These are phyloP conservation scores for Pristionchus maxplancki DNA, from an alignment of 2,888 invertebrate species.

Conservation along the genomic window DNA sequence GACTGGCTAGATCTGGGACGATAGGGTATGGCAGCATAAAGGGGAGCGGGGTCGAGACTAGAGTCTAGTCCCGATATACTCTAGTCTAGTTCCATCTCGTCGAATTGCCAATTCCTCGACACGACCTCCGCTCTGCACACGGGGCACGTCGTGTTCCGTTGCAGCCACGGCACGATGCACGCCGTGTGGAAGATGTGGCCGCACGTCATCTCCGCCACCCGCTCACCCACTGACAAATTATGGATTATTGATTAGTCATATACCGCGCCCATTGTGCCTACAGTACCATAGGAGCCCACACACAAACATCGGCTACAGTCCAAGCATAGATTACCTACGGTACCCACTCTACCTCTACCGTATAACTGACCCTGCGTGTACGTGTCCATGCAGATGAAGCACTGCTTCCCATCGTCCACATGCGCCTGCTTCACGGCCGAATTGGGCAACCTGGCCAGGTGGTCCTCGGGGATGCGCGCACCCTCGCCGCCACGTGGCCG, in stretches of 20 bases:
- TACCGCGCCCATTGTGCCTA: neutral
- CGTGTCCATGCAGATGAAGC: slow-evolving; percentile 67
- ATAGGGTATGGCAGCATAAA: too few relatives aligned
- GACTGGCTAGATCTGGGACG: too few relatives aligned
- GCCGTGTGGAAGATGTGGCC: slow-evolving; percentile 92
- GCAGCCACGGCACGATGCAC: slow-evolving; percentile 94
- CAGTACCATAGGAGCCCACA: too few relatives aligned
- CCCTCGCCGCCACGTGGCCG: neutral
- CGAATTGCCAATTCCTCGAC: neutral
- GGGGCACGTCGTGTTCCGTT: slow-evolving; percentile 14
- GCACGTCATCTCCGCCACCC: slow-evolving; percentile 88
- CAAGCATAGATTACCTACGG: neutral
- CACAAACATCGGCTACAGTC: too few relatives aligned
- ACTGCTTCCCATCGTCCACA: slow-evolving; percentile 64
- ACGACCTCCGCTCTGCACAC: slow-evolving; percentile 33
- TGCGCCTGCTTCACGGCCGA: slow-evolving; percentile 57
- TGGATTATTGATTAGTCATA: neutral
- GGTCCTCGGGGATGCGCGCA: slow-evolving; percentile 26
- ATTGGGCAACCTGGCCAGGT: slow-evolving; percentile 22
- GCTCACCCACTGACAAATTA: slow-evolving; percentile 82
- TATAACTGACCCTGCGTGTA: slow-evolving; percentile 58
- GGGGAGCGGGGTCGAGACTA: too few relatives aligned
- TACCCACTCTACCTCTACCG: neutral
- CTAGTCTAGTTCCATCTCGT: slow-evolving; percentile 38
- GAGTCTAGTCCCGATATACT: neutral